Conservation (phyloP, 1,140 invertebrate species). For the Chymomyza costata region DNA sequence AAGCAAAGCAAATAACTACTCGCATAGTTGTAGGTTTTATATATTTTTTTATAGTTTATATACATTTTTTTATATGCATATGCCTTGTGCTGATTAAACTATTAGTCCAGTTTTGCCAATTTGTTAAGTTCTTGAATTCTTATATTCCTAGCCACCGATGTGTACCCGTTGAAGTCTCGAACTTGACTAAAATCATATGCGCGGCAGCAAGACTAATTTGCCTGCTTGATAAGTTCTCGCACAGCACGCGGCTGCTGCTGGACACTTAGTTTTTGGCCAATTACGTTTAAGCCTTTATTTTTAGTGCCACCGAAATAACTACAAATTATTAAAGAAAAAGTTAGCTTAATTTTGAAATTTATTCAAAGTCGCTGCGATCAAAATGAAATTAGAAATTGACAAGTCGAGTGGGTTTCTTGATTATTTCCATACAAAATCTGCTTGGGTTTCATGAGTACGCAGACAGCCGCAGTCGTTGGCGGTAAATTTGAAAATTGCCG, state of each 20-base stretch:
- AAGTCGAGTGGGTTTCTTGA: constrained; percentile 74
- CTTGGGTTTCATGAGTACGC: constrained; percentile 73
- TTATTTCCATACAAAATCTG: constrained; percentile 73
- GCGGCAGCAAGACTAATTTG: constrained; percentile 45
- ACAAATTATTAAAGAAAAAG: too few relatives aligned
- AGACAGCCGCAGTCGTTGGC: constrained; percentile 47
- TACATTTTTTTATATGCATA: too few relatives aligned
- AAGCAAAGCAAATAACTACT: too few relatives aligned
- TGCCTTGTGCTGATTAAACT: constrained; percentile 29
- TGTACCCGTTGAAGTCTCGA: constrained; percentile 69
- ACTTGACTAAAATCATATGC: constrained; percentile 66
- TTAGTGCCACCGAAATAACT: constrained; percentile 10
- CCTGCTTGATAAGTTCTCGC: constrained; percentile 26
- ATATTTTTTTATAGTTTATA: constrained; percentile 30
- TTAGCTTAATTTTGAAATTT: constrained; percentile 33
- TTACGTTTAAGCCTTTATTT: constrained; percentile 42
- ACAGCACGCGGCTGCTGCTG: constrained; percentile 4
- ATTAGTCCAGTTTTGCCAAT: too few relatives aligned
- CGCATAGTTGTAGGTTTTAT: neutral
- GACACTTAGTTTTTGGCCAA: constrained; percentile 25
- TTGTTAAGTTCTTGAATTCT: constrained; percentile 22
- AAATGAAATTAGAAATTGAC: constrained; percentile 49
- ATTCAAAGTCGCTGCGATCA: constrained; percentile 36
- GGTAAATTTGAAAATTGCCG: constrained; percentile 75
- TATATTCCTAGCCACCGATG: constrained; percentile 73